phyloP scores from a whole-genome alignment of 2,888 invertebrate species.

The Trachelus troglodyta region DNA sequence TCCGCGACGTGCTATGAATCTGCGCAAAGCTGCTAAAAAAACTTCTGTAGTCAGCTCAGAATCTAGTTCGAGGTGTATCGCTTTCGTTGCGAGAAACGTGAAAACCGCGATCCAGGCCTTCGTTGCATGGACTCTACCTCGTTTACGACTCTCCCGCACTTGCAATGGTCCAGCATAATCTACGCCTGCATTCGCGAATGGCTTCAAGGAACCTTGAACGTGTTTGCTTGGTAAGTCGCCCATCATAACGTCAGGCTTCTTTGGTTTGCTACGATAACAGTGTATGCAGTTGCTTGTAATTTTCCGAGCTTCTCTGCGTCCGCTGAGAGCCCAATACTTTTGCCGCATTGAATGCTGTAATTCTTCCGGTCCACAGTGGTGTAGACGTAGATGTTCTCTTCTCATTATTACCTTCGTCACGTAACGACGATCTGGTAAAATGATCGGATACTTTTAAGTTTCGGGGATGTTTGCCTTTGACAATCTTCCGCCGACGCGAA shows the following conservation, averaged over 20 bases:
- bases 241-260: no score
- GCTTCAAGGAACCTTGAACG: no score
- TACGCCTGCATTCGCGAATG: constrained; percentile 34
- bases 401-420: constrained; percentile 24
- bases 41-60: constrained; percentile 27
- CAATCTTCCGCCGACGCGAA: constrained; percentile 28
- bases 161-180: constrained; percentile 31
- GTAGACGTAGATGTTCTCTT: constrained; percentile 31
- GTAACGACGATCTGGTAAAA: constrained; percentile 18
- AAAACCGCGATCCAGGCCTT: constrained; percentile 51
- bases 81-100: constrained; percentile 45
- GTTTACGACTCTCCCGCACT: constrained; percentile 31
- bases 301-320: constrained; percentile 32
- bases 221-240: no score
- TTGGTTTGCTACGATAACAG: no score
- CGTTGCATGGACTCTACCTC: constrained; percentile 34
- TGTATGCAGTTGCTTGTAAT: constrained; percentile 37
- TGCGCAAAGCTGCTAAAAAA: constrained; percentile 25
- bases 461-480: constrained; percentile 18
- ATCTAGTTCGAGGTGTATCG: constrained; percentile 43
- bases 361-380: constrained; percentile 37
- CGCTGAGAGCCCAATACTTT: constrained; percentile 48
- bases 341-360: constrained; percentile 28
- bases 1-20: constrained; percentile 29
- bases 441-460: constrained; percentile 23